Evolutionary conservation across 1,140 invertebrate genomes (phyloP), one percentile per base, ranked within the genome.

Genomic region (Drosophila repleta): DNA sequence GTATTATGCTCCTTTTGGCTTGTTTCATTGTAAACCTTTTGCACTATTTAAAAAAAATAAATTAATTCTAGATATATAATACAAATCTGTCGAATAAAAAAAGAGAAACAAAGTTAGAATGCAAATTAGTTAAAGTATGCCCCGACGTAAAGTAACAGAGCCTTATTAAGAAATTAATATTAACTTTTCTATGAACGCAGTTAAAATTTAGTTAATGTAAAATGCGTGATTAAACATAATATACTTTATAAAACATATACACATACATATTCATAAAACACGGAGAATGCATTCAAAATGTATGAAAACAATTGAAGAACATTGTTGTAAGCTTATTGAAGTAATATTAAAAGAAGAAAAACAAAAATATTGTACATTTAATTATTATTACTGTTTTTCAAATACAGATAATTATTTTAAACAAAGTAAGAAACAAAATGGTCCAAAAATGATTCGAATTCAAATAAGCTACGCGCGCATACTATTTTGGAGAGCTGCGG

Each of bases 111-210:
- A 45, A 68, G 72, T 39, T 73, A 57, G 49, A 62, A 65, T 56
- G 69, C 57, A 52, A 65, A 82, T 78, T 62, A 78, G 71, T 65
- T 71, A 41, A 64, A 75, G 57, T 68, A 48, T 74, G 57, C 41
- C 58, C 58, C 68, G 39, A 69, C 45, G 66, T 77, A 75, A 76
- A 57, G 58, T 68, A 85, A 87, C 55, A 63, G 74, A 87, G 82
- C 82, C 82, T 85, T 85, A 87, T 87, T 87, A 85, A 87, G 64
- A 78, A 78, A 78, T 78, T 85, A 85, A 85, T 71, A 78, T 64
- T 49, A 85, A 81, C 74, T 85, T 85, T 85, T 85, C 69, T 81
- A 87, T 81, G 74, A 81, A 65, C 63, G 70, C 79, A 64, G 67
- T 78, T 70, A 80, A 71, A 52, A 75, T 62, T 77, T 81, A 87